Evolutionary conservation across 2,797 vertebrate genomes (phyloP).

Genomic region (Bufotes viridis): DNA sequence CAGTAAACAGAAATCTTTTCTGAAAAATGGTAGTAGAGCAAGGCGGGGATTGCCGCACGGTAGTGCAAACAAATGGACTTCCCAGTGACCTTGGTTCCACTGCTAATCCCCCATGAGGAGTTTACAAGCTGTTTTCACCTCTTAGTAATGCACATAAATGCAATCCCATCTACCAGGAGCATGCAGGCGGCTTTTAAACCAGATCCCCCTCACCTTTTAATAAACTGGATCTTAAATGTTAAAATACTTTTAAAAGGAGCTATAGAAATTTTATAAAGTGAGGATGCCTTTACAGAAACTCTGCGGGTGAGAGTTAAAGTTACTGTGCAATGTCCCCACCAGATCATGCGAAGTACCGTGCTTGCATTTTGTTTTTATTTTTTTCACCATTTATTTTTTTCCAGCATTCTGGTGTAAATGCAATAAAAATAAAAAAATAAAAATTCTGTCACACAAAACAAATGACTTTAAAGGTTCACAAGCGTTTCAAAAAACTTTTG

Average conservation of each 20-base stretch:
- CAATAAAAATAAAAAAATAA: too few species aligned
- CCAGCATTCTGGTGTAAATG: too few species aligned
- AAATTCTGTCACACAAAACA: too few species aligned
- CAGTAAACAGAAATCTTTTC: background rate
- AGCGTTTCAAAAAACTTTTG: too few species aligned
- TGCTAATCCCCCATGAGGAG: conserved; percentile 51
- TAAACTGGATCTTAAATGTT: conserved; percentile 30
- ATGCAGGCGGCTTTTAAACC: conserved; percentile 35
- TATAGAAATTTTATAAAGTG: conserved; percentile 44
- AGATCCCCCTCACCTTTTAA: conserved; percentile 31
- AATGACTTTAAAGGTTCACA: too few species aligned
- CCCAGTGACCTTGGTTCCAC: conserved; percentile 36
- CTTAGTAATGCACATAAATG: conserved; percentile 48
- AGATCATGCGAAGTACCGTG: background rate
- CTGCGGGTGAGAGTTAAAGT: background rate
- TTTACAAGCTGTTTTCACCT: conserved; percentile 61
- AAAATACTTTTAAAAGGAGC: conserved; percentile 24
- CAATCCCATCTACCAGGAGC: conserved; percentile 28
- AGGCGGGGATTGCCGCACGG: background rate
- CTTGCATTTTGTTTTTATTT: background rate
- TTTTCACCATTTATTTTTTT: too few species aligned
- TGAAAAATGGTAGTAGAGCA: background rate
- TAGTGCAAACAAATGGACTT: conserved; percentile 26
- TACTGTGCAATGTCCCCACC: accelerated
- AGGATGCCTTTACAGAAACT: conserved; percentile 20